Evolutionary conservation across 2,113 vertebrate genomes (phyloP).

Genomic region (Colaptes auratus): DNA sequence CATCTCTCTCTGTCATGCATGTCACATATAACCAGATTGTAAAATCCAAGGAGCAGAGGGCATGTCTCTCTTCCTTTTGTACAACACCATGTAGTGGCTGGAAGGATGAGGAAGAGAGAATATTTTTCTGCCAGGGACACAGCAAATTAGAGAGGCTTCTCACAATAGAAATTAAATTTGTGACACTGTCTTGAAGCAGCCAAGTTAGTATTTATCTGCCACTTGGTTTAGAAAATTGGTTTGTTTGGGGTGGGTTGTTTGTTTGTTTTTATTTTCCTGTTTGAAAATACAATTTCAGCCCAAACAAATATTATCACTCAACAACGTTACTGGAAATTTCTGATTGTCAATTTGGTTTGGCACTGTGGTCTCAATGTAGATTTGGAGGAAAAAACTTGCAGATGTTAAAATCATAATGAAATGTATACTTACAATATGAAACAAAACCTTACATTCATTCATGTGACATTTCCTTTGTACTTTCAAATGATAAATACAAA

Average conservation of each 20-base stretch:
- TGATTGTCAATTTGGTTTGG: not conserved
- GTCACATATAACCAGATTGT: constrained; percentile 1
- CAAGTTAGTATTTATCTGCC: not conserved
- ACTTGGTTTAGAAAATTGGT: not conserved
- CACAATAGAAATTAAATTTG: not conserved
- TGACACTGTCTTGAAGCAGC: not conserved
- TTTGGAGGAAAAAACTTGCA: not conserved
- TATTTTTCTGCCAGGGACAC: not conserved
- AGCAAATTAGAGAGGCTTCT: not conserved
- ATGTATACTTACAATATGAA: not conserved
- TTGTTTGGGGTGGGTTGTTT: too few species aligned
- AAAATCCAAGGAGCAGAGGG: constrained; percentile 35
- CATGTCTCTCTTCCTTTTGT: not conserved
- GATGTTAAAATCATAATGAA: not conserved
- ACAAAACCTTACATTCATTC: not conserved
- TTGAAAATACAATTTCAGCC: not conserved
- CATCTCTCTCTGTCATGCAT: constrained; percentile 24
- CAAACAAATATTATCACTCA: not conserved
- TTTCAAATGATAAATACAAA: not conserved
- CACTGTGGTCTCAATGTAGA: not conserved
- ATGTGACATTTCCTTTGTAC: not conserved
- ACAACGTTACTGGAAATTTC: not conserved
- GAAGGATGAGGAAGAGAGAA: not conserved
- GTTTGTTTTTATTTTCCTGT: not conserved
- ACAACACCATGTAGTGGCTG: not conserved